Percentiles rank a stretch among this genome's conserved stretches.
Evolutionary conservation across 2,888 invertebrate genomes (phyloP).

Genomic region (Neuroscelio doddi): DNA sequence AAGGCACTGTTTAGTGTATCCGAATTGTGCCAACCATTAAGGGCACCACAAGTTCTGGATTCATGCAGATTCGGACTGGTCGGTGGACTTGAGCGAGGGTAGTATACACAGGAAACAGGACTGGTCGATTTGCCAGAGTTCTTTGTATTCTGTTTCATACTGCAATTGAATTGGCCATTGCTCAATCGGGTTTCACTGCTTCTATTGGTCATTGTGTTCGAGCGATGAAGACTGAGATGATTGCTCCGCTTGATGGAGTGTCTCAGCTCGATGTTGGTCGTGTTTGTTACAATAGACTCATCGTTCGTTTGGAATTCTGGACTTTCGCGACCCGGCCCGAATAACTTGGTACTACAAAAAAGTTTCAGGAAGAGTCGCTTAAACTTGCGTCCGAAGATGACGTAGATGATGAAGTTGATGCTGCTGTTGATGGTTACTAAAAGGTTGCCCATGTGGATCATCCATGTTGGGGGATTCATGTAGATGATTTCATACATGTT

Average conservation of each 20-base stretch:
- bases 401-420: constrained; percentile 98
- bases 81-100: constrained; percentile 72
- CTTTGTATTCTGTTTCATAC: constrained; percentile 46
- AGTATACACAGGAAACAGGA: constrained; percentile 74
- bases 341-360: constrained; percentile 79
- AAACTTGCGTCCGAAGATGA: constrained; percentile 98
- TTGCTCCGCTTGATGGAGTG: constrained; percentile 77
- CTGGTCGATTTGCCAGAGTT: constrained; percentile 60
- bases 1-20: constrained; percentile 23
- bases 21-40: constrained; percentile 36
- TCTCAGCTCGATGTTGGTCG: constrained; percentile 77
- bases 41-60: constrained; percentile 21
- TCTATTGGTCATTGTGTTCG: constrained; percentile 25
- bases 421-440: constrained; percentile 97
- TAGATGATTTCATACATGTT: constrained; percentile 90
- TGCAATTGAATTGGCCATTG: constrained; percentile 44
- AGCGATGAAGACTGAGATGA: constrained; percentile 55
- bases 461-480: constrained; percentile 77
- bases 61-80: constrained; percentile 56
- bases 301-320: constrained; percentile 78
- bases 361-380: constrained; percentile 87
- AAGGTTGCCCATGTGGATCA: constrained; percentile 90
- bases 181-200: constrained; percentile 12
- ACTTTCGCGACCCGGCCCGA: constrained; percentile 73
- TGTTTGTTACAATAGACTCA: constrained; percentile 86